phyloP scores from a whole-genome alignment of 2,888 invertebrate species.

The Trileptium ribeirensis region DNA sequence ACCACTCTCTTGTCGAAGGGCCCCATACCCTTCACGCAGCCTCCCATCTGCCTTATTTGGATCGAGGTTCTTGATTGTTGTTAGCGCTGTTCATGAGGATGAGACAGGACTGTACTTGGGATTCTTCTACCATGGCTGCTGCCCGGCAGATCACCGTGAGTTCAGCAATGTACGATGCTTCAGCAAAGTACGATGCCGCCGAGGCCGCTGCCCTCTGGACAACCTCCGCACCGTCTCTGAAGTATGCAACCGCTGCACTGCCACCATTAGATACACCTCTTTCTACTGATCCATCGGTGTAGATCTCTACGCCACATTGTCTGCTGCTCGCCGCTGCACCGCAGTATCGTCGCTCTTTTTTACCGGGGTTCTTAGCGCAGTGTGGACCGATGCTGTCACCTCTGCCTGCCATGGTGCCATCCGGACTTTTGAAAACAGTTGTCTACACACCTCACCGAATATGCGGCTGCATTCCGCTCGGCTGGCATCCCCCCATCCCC shows the following conservation, averaged over 20 bases:
- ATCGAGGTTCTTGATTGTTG: neutral
- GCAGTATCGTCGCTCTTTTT: neutral
- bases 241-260: neutral
- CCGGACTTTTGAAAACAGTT: too few relatives aligned
- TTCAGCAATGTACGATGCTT: neutral
- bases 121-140: neutral
- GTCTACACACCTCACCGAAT: too few relatives aligned
- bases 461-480: too few relatives aligned
- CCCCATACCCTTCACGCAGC: neutral
- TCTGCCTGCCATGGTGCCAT: too few relatives aligned
- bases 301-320: too few relatives aligned
- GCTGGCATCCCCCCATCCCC: too few relatives aligned
- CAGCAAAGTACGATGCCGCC: neutral
- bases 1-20: neutral
- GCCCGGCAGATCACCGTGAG: neutral
- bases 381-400: too few relatives aligned
- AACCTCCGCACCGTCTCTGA: neutral
- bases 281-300: neutral
- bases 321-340: too few relatives aligned
- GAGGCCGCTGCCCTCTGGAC: neutral
- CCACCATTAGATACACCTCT: neutral
- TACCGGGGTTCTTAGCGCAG: neutral
- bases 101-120: neutral
- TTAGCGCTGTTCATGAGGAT: neutral
- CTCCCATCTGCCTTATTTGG: neutral